Percentiles rank a stretch among this genome's conserved stretches.
Evolutionary conservation across 2,113 vertebrate genomes (phyloP).

Genomic region (Spheniscus mendiculus): DNA sequence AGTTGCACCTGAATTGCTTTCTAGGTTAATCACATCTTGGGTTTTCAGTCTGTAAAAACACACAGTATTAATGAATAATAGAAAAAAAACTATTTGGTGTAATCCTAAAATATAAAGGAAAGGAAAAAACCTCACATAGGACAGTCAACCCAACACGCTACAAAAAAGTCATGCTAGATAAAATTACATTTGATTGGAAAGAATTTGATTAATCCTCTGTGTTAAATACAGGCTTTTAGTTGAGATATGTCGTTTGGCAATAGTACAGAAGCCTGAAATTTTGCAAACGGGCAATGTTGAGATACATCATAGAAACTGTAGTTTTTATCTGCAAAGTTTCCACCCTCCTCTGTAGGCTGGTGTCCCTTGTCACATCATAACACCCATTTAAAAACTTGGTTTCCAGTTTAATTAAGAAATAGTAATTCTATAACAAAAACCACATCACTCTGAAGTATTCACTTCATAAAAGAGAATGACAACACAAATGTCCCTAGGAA

Average conservation of each 20-base stretch:
- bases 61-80: background rate
- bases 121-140: rapidly evolving
- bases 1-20: background rate
- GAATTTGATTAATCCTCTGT: background rate
- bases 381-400: background rate
- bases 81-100: background rate
- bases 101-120: background rate
- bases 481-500: background rate
- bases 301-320: rapidly evolving
- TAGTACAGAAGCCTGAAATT: background rate
- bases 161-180: background rate
- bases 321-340: background rate
- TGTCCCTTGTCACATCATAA: background rate
- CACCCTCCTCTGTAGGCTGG: rapidly evolving
- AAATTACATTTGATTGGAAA: background rate
- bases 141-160: rapidly evolving
- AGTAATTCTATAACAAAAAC: background rate
- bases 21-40: background rate
- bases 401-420: background rate
- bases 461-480: background rate
- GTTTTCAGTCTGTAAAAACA: background rate
- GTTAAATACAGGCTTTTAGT: background rate
- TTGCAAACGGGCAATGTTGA: background rate
- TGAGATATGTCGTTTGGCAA: background rate
- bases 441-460: background rate